phyloP scores from a whole-genome alignment of 2,888 invertebrate genomes.

The Carpatolechia fugitivella region DNA sequence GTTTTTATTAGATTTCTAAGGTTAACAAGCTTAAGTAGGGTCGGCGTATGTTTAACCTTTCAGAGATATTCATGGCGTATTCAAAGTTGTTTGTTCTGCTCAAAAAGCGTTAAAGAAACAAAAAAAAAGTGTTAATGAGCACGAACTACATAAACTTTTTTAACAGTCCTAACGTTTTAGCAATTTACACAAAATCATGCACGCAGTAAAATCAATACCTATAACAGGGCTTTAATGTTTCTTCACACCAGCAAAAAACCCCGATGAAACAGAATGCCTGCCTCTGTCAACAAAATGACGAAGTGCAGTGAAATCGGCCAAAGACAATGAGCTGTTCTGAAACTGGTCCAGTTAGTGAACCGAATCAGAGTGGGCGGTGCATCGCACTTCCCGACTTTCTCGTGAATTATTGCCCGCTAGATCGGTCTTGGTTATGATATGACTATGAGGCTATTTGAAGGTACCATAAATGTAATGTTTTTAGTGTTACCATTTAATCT shows the following conservation, averaged over 20 bases:
- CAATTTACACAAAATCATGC: too few species aligned
- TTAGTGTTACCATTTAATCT: too few species aligned
- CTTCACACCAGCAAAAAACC: not conserved
- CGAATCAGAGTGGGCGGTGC: slow-evolving; percentile 40
- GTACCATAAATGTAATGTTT: not conserved
- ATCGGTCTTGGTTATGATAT: slow-evolving; percentile 30
- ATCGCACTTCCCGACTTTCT: slow-evolving; percentile 56
- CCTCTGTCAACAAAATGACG: slow-evolving; percentile 3
- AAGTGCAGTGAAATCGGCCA: slow-evolving; percentile 32
- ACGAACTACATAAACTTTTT: too few species aligned
- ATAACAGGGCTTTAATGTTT: not conserved
- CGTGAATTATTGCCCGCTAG: slow-evolving; percentile 47
- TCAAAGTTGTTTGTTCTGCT: too few species aligned
- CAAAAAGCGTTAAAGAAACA: too few species aligned
- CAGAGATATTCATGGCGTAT: not conserved
- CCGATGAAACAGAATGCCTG: not conserved
- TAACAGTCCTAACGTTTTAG: too few species aligned
- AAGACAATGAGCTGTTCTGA: slow-evolving; percentile 41
- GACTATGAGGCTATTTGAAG: not conserved
- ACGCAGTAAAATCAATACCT: too few species aligned
- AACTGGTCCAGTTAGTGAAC: slow-evolving; percentile 53
- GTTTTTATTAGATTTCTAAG: not conserved
- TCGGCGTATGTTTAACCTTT: not conserved
- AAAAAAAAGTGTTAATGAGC: too few species aligned
- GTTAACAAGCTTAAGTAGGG: not conserved